Conservation (phyloP, 2,113 vertebrate species). For the Melanerpes formicivorus region DNA sequence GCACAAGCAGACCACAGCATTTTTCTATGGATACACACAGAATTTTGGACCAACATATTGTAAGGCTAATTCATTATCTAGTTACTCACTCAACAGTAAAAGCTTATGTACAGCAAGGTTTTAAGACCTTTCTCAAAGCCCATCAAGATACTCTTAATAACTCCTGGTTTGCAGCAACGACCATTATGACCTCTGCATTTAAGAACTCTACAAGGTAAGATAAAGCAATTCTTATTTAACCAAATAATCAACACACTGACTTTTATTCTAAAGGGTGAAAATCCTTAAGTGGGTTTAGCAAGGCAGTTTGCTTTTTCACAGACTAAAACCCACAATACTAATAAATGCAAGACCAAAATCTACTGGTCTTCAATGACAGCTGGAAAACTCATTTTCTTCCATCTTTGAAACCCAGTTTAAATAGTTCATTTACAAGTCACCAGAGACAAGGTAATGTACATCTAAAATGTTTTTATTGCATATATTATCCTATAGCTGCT, state of each 20-base stretch:
- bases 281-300: background rate
- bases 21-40: background rate
- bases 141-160: background rate
- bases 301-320: background rate
- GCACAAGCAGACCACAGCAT: fast-evolving
- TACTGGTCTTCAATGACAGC: background rate
- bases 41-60: background rate
- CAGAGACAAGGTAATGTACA: background rate
- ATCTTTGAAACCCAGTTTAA: background rate
- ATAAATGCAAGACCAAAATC: background rate
- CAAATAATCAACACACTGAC: background rate
- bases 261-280: background rate
- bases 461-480: background rate
- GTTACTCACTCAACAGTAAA: background rate
- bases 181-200: background rate
- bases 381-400: background rate
- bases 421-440: background rate
- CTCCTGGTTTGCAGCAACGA: background rate
- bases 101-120: background rate
- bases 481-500: background rate
- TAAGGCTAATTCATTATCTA: background rate
- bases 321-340: background rate
- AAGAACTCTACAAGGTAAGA: background rate
- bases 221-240: background rate
- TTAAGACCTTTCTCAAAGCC: background rate